Conservation (phyloP, 2,888 invertebrate species). For the Anaspis maculata region DNA sequence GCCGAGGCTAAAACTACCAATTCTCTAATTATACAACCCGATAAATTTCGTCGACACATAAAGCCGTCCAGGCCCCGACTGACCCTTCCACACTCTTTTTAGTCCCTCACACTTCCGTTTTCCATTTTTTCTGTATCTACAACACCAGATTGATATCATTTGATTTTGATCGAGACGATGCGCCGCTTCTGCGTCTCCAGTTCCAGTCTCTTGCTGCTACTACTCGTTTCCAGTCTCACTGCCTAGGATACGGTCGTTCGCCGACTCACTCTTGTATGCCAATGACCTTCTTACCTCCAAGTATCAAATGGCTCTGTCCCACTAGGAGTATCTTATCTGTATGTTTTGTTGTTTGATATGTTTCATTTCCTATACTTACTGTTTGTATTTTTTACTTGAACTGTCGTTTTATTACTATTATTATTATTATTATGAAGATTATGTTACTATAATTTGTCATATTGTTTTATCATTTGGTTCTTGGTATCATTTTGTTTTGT, state of each 20-base stretch:
- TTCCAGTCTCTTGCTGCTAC: too few species aligned
- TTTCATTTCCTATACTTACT: conserved; percentile 36
- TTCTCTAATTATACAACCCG: conserved; percentile 12
- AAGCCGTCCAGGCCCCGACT: conserved; percentile 9
- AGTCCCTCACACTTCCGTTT: background rate
- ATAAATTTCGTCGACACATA: conserved; percentile 14
- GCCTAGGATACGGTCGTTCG: conserved; percentile 31
- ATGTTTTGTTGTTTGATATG: conserved; percentile 44
- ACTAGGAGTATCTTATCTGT: conserved; percentile 45
- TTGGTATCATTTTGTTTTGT: too few species aligned
- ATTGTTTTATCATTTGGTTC: conserved; percentile 18
- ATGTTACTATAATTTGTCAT: conserved; percentile 15
- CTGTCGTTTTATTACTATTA: conserved; percentile 18
- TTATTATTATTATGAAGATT: too few species aligned
- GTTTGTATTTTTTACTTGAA: conserved; percentile 34
- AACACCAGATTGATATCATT: too few species aligned
- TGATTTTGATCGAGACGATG: too few species aligned
- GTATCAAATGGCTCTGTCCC: conserved; percentile 50
- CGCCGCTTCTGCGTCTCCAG: too few species aligned
- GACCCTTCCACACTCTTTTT: conserved; percentile 1
- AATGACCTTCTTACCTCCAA: conserved; percentile 48
- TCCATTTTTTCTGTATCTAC: too few species aligned
- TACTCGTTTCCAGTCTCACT: background rate
- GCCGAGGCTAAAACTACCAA: conserved; percentile 37
- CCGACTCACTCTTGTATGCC: conserved; percentile 37